A percentile compares a stretch with the other conserved stretches of the same genome.
phyloP scores from a whole-genome alignment of 1,140 invertebrate genomes.

The Caenorhabditis elegans region DNA sequence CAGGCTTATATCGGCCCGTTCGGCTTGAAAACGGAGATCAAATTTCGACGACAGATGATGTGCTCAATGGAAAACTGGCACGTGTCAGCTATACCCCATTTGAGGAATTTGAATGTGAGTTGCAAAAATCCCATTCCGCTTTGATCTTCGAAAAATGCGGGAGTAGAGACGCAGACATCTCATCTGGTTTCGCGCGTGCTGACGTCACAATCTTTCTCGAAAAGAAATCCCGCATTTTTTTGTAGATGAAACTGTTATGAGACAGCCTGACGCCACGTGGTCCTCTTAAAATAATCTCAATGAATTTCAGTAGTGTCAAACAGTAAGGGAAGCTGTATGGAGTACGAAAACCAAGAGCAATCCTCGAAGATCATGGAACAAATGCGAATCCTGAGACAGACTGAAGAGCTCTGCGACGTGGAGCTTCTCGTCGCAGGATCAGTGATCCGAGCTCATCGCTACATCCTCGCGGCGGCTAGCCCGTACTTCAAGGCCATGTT shows the following conservation, averaged over 20 bases:
- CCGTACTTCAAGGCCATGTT: slow-evolving; percentile 52
- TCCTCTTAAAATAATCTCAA: neutral
- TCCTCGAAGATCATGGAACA: neutral
- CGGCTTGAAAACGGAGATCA: too few relatives aligned
- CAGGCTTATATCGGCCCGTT: too few relatives aligned
- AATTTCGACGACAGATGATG: too few relatives aligned
- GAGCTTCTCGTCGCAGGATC: slow-evolving; percentile 35
- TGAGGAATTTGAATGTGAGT: slow-evolving; percentile 19
- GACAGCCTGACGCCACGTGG: neutral
- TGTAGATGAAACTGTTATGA: too few relatives aligned
- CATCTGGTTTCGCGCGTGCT: too few relatives aligned
- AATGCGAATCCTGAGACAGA: neutral
- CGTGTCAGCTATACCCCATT: neutral
- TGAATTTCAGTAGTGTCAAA: neutral
- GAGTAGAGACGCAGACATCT: too few relatives aligned
- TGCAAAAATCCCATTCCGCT: neutral
- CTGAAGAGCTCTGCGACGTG: neutral
- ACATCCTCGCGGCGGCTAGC: slow-evolving; percentile 48
- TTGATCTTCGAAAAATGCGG: too few relatives aligned
- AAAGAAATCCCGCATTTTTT: too few relatives aligned
- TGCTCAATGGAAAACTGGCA: neutral
- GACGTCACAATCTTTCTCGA: too few relatives aligned
- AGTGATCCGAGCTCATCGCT: slow-evolving; percentile 44
- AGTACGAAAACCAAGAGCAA: slow-evolving; percentile 8
- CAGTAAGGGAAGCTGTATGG: neutral